Conservation (phyloP, 2,888 invertebrate species). For the Amblyjoppa proteus region DNA sequence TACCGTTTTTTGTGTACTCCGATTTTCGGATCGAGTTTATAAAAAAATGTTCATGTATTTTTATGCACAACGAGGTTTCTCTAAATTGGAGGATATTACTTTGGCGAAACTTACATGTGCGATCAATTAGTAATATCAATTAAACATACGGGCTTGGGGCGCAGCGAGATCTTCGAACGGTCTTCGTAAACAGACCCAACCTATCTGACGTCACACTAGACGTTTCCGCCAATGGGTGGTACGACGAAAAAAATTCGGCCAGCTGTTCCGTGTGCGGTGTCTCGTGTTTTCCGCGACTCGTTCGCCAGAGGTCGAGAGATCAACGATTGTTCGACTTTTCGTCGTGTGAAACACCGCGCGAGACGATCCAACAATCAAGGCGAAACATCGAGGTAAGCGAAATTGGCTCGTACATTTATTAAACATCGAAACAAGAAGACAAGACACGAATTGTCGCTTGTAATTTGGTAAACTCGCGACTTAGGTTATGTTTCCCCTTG, state of each 20-base stretch:
- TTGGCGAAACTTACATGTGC: background rate
- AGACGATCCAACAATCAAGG: background rate
- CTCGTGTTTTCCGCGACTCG: background rate
- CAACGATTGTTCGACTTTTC: conserved; percentile 3
- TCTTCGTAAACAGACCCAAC: conserved; percentile 40
- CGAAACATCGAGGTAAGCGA: conserved; percentile 17
- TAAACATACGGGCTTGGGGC: background rate
- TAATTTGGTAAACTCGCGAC: background rate
- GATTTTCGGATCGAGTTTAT: too few species aligned
- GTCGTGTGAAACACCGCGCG: background rate
- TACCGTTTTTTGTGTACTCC: too few species aligned
- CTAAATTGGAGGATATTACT: too few species aligned
- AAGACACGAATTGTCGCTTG: background rate
- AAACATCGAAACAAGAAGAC: background rate
- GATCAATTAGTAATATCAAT: background rate
- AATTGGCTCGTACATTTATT: background rate
- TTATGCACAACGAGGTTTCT: too few species aligned
- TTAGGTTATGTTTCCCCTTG: background rate
- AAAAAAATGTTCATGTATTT: too few species aligned
- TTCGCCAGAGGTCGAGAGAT: background rate
- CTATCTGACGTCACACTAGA: conserved; percentile 11
- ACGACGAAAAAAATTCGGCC: background rate
- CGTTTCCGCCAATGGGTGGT: conserved; percentile 3
- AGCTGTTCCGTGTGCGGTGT: conserved; percentile 14
- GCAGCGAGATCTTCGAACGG: background rate